These are phyloP conservation scores for Eutrigla gurnardus DNA, from an alignment of 2,797 vertebrate species.

Conservation along the genomic window DNA sequence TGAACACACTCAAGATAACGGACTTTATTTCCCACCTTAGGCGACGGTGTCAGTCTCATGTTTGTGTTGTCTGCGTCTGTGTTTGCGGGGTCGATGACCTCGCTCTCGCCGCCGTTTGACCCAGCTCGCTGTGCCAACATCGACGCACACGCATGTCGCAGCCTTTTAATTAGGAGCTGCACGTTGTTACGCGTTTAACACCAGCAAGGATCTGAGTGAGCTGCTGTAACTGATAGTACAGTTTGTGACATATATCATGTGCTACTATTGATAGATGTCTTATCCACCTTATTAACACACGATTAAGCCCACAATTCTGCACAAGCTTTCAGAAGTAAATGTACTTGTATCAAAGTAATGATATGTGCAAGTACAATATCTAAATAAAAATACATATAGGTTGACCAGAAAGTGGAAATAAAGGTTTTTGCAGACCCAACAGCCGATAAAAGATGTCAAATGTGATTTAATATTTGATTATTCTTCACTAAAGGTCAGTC, in stretches of 20 bases:
- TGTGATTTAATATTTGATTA: not conserved
- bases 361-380: not conserved
- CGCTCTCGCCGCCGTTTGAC: slow-evolving; percentile 31
- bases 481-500: not conserved
- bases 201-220: slow-evolving; percentile 10
- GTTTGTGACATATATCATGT: not conserved
- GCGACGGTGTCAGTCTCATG: slow-evolving; percentile 53
- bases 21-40: slow-evolving; percentile 54
- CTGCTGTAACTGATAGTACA: not conserved
- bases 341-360: not conserved
- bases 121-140: slow-evolving; percentile 9
- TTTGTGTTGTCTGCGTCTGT: slow-evolving; percentile 71
- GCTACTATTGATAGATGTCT: not conserved
- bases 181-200: slow-evolving; percentile 16
- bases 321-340: not conserved
- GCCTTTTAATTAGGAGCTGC: slow-evolving; percentile 31
- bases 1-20: slow-evolving; percentile 62
- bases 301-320: not conserved
- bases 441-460: not conserved
- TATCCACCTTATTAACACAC: not conserved
- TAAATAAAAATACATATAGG: not conserved
- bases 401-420: not conserved
- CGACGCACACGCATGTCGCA: slow-evolving; percentile 7
- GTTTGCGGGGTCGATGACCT: slow-evolving; percentile 67
- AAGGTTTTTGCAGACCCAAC: not conserved